Evolutionary conservation across 2,888 invertebrate species (phyloP), one percentile per base, ranked within the genome.

Genomic region (Sceliomorpha sp.): DNA sequence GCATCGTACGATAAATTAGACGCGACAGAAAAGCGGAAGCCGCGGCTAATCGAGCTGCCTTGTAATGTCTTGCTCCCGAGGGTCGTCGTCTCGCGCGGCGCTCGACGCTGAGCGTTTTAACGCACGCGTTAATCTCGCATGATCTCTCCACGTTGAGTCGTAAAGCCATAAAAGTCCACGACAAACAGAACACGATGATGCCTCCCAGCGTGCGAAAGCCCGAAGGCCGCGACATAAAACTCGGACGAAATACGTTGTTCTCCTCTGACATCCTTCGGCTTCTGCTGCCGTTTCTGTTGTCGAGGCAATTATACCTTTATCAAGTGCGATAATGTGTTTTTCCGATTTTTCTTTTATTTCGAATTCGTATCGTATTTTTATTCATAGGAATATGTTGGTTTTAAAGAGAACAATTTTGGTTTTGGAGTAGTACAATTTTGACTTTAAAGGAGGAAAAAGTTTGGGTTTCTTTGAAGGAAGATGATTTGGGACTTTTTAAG

Each of bases 41-140:
- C 31, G 27, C 55, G 29, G 32, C 24, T 44, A 37, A 13, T 55
- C 36, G 12, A 29, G 31, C 36, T 55, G 45, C 40, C 51, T 39
- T 31, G 39, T 51, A 39, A 17, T 17, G 24, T 40, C 17, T 26
- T 15, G 26, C 32, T 39, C 17, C 31, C 9, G 12, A 34, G 26
- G 44, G 36, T 17, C 44, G 29, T 15, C 31, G 9, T 45, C 36
- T 42, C 32, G 42, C 9, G 24, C 26, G 13, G n/a, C 31, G 20
- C 51, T 12, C 39, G 39, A 40, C 29, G 31, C 31, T 39, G 39
- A 51, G 27, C 29, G 20, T 51, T 40, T 51, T 37, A 51, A 39
- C 36, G 37, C 29, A 50, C 36, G n/a, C n/a, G 50, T 37, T 50
- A 50, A 50, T 50, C 50, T 36, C 50, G 15, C 29, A 39, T 51